These are phyloP conservation scores for Chirona hameri DNA, from an alignment of 2,888 invertebrate genomes.

Conservation along the genomic window DNA sequence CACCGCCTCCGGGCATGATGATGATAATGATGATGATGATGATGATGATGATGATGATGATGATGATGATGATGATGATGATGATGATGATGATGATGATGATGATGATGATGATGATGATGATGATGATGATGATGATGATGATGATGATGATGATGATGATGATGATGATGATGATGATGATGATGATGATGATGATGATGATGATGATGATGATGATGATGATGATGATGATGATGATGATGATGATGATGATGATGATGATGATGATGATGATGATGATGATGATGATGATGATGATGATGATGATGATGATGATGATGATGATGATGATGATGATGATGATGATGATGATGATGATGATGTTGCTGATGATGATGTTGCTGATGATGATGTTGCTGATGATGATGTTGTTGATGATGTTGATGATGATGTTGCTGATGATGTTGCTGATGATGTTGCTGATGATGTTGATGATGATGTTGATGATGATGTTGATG, in stretches of 20 bases:
- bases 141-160: conserved; percentile 22
- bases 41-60: conserved; percentile 25
- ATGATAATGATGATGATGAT: conserved; percentile 29
- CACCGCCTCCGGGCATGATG: neutral
- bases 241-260: conserved; percentile 22
- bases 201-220: conserved; percentile 22
- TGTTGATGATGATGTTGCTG: no score
- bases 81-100: conserved; percentile 22
- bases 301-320: conserved; percentile 22
- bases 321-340: conserved; percentile 22
- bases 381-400: no score
- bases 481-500: conserved; percentile 2
- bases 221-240: conserved; percentile 22
- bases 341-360: conserved; percentile 9
- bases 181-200: conserved; percentile 22
- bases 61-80: conserved; percentile 22
- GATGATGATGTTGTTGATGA: no score
- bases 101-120: conserved; percentile 22
- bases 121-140: conserved; percentile 22
- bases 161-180: conserved; percentile 22
- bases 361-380: no score
- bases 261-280: conserved; percentile 22
- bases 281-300: conserved; percentile 22
- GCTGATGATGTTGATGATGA: no score
- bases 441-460: no score